These are phyloP conservation scores for Strix aluco DNA, from an alignment of 2,113 vertebrate genomes.

Conservation along the genomic window DNA sequence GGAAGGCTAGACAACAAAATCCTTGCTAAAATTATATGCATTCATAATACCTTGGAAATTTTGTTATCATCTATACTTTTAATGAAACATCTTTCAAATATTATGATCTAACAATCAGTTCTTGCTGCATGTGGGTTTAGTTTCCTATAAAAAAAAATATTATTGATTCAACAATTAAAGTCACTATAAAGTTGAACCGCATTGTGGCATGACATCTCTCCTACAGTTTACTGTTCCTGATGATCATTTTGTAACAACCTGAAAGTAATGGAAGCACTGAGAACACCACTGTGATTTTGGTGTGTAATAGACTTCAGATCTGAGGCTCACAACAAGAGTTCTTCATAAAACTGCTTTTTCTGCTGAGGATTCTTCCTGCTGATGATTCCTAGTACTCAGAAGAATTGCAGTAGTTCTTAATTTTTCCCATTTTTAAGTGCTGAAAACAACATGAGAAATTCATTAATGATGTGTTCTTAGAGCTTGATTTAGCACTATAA, in stretches of 20 bases:
- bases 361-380: background rate
- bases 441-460: background rate
- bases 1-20: background rate
- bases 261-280: background rate
- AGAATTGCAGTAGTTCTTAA: background rate
- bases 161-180: background rate
- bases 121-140: background rate
- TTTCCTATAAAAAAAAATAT: background rate
- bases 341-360: background rate
- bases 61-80: background rate
- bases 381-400: background rate
- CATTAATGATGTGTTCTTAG: background rate
- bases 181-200: background rate
- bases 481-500: background rate
- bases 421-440: background rate
- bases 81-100: background rate
- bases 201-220: background rate
- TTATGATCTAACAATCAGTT: background rate
- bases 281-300: background rate
- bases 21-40: background rate
- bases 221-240: background rate
- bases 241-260: background rate
- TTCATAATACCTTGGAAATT: background rate
- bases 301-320: background rate
- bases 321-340: background rate